These are phyloP conservation scores for Lapara coniferarum DNA, from an alignment of 2,888 invertebrate species.

Conservation along the genomic window DNA sequence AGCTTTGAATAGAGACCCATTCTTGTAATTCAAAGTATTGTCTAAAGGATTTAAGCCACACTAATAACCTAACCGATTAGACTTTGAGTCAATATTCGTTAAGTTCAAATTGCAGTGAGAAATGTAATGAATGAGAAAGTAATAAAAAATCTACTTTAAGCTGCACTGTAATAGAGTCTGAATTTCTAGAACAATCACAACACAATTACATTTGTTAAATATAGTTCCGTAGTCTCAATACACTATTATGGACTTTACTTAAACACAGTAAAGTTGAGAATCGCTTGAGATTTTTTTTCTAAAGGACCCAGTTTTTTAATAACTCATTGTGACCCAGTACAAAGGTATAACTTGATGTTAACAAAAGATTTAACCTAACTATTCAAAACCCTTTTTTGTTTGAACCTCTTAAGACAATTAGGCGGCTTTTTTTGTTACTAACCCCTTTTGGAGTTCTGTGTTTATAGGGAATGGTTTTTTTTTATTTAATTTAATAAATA, in stretches of 20 bases:
- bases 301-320: constrained; percentile 35
- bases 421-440: constrained; percentile 49
- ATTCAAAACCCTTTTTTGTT: constrained; percentile 57
- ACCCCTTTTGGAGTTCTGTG: constrained; percentile 48
- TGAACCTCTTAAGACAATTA: constrained; percentile 70
- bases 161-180: neutral
- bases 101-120: neutral
- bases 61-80: neutral
- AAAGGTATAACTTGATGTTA: constrained; percentile 49
- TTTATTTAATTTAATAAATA: too few species aligned
- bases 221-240: neutral
- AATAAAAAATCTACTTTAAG: neutral
- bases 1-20: neutral
- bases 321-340: constrained; percentile 48
- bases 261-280: neutral
- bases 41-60: neutral
- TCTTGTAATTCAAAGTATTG: neutral
- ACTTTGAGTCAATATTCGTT: neutral
- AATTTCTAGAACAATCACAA: neutral
- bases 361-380: constrained; percentile 53
- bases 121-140: neutral
- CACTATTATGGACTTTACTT: neutral
- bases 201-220: constrained; percentile 3
- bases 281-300: neutral
- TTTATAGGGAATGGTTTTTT: constrained; percentile 28